phyloP scores from a whole-genome alignment of 2,113 vertebrate species.

The Rhabdornis inornatus region DNA sequence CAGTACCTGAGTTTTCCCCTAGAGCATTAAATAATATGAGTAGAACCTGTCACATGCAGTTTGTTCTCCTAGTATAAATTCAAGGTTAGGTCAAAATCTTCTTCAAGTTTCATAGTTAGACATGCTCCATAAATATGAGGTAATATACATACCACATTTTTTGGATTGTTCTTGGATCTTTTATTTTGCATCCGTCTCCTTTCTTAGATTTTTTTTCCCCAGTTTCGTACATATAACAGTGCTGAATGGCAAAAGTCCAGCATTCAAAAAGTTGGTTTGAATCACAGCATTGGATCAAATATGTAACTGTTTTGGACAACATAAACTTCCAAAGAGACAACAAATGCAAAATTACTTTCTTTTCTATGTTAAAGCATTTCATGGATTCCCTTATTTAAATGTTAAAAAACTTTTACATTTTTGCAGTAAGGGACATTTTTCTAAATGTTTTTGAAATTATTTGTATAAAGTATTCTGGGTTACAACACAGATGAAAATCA shows the following conservation, averaged over 20 bases:
- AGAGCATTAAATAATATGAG: background rate
- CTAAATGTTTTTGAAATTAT: background rate
- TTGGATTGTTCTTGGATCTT: background rate
- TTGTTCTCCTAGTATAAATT: background rate
- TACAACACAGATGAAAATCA: background rate
- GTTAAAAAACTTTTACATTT: background rate
- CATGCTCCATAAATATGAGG: background rate
- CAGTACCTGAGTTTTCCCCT: background rate
- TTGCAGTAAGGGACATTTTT: background rate
- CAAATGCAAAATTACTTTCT: background rate
- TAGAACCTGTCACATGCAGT: slow-evolving; percentile 41
- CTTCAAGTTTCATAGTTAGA: background rate
- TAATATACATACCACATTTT: background rate
- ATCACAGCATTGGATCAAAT: background rate
- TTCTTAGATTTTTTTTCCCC: background rate
- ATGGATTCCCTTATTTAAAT: background rate
- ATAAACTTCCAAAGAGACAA: background rate
- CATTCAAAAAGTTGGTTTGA: background rate
- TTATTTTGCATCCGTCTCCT: background rate
- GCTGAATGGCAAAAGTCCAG: background rate
- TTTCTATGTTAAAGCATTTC: background rate
- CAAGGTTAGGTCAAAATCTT: slow-evolving; percentile 34
- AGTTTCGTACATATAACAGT: background rate
- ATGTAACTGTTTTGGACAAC: background rate
- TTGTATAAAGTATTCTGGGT: background rate